These are phyloP conservation scores for Equus quagga DNA, from an alignment of 2,113 vertebrate genomes.

Conservation along the genomic window DNA sequence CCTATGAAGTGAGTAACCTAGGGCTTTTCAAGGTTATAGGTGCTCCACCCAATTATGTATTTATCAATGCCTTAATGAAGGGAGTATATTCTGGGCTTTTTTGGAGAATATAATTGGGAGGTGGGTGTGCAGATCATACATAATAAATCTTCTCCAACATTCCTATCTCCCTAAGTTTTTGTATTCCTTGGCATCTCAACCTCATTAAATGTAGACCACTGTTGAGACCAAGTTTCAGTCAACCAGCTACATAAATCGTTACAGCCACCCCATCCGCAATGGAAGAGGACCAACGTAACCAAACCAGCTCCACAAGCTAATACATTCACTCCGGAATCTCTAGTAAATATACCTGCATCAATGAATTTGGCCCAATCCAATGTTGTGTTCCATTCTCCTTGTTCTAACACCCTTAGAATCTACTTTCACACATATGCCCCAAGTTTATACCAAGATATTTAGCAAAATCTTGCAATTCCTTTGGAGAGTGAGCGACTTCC, in stretches of 20 bases:
- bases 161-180: not conserved
- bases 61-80: not conserved
- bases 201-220: not conserved
- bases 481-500: not conserved
- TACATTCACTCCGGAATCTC: not conserved
- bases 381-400: not conserved
- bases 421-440: not conserved
- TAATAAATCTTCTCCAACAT: not conserved
- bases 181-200: not conserved
- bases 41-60: not conserved
- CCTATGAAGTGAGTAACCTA: not conserved
- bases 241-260: not conserved
- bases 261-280: not conserved
- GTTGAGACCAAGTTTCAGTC: not conserved
- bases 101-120: not conserved
- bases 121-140: not conserved
- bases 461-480: not conserved
- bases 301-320: not conserved
- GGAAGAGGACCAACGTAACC: too few species aligned
- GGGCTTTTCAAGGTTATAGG: not conserved
- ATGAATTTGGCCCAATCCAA: not conserved
- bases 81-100: not conserved
- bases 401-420: not conserved
- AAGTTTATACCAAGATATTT: not conserved
- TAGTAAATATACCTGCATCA: not conserved